Evolutionary conservation across 2,888 invertebrate species (phyloP).

Genomic region (Drosophila nr. fundita): DNA sequence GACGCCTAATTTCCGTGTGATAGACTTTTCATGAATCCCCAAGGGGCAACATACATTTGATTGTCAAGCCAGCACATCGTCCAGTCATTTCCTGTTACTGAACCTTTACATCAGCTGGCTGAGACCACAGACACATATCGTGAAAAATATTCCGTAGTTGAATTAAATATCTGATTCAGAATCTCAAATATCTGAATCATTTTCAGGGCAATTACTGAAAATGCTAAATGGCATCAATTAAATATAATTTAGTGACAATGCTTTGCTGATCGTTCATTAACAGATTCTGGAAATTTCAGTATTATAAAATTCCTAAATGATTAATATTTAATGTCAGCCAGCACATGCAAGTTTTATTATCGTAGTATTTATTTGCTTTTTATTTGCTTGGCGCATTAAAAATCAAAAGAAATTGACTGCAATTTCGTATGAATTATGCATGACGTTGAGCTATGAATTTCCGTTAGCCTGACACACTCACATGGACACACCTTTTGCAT

Average conservation of each 20-base stretch:
- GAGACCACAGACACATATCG: neutral
- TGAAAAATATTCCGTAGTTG: conserved; percentile 9
- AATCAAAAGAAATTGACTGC: conserved; percentile 56
- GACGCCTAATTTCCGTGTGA: conserved; percentile 12
- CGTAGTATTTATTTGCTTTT: conserved; percentile 40
- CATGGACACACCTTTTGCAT: conserved; percentile 60
- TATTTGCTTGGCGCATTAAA: conserved; percentile 43
- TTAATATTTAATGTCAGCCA: conserved; percentile 24
- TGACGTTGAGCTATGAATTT: conserved; percentile 67
- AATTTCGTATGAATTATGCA: conserved; percentile 74
- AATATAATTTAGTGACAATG: conserved; percentile 35
- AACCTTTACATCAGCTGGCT: conserved; percentile 16
- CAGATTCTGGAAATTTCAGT: neutral
- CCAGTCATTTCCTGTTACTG: conserved; percentile 65
- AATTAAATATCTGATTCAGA: conserved; percentile 34
- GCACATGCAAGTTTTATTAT: conserved; percentile 33
- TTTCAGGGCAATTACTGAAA: conserved; percentile 32
- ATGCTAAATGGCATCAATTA: conserved; percentile 57
- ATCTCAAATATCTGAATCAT: conserved; percentile 53
- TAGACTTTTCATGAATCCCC: conserved; percentile 6
- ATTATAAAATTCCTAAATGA: conserved; percentile 13
- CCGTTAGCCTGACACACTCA: conserved; percentile 72
- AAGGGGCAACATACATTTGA: conserved; percentile 24
- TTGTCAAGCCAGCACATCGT: conserved; percentile 61
- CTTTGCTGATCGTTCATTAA: conserved; percentile 30